phyloP scores from a whole-genome alignment of 2,797 vertebrate species.

The Kryptopterus vitreolus region DNA sequence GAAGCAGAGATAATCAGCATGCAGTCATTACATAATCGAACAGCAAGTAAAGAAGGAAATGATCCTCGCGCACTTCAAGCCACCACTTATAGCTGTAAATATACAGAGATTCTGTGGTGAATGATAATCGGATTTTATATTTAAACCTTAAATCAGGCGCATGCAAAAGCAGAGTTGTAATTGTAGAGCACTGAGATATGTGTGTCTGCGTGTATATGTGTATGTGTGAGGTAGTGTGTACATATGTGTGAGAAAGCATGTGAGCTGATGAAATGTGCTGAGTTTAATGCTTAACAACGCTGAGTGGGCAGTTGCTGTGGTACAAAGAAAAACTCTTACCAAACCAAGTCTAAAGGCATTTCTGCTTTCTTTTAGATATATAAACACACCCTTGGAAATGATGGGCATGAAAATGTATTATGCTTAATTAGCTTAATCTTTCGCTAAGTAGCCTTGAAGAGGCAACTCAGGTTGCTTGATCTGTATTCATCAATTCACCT shows the following conservation, averaged over 20 bases:
- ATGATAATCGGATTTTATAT: not conserved
- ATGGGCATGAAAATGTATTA: not conserved
- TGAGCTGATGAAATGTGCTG: conserved; percentile 19
- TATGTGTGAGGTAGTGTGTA: no score
- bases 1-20: not conserved
- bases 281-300: not conserved
- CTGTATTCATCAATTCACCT: not conserved
- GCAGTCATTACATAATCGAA: not conserved
- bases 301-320: conserved; percentile 9
- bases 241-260: not conserved
- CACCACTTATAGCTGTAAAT: not conserved
- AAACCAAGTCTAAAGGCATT: not conserved
- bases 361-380: not conserved
- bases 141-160: not conserved
- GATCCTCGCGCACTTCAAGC: not conserved
- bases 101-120: not conserved
- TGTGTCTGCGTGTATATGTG: not conserved
- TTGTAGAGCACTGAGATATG: not conserved
- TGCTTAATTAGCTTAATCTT: not conserved
- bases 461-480: not conserved
- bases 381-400: not conserved
- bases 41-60: not conserved
- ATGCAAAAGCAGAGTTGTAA: not conserved
- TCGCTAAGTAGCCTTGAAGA: not conserved
- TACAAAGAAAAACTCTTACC: not conserved